Conservation (phyloP, 2,888 invertebrate species). For the Aphodius sticticus region DNA sequence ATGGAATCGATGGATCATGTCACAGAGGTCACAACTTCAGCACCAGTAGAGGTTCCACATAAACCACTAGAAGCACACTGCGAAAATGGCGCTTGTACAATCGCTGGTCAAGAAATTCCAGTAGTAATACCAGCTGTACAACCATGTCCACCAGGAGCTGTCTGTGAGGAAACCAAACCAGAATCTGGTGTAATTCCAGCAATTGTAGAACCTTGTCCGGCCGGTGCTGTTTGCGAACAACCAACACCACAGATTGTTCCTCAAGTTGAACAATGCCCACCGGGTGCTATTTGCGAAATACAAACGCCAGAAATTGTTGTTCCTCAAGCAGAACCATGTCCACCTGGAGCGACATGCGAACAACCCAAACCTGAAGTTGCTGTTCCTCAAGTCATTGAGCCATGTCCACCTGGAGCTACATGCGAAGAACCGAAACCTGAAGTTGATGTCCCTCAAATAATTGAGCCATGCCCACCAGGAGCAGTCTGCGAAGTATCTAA, state of each 20-base stretch:
- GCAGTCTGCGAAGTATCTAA: conserved; percentile 38
- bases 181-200: conserved; percentile 33
- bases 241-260: conserved; percentile 36
- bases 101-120: conserved; percentile 23
- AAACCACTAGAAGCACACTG: conserved; percentile 16
- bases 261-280: conserved; percentile 25
- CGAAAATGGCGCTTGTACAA: conserved; percentile 20
- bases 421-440: conserved; percentile 38
- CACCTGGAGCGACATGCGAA: conserved; percentile 24
- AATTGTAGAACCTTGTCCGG: conserved; percentile 25
- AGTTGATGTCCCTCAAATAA: conserved; percentile 38
- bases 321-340: conserved; percentile 27
- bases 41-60: conserved; percentile 15
- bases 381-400: conserved; percentile 11
- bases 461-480: conserved; percentile 20
- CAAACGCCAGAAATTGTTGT: conserved; percentile 19
- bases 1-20: conserved; percentile 36
- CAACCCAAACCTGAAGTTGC: conserved; percentile 11
- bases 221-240: conserved; percentile 34
- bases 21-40: conserved; percentile 30
- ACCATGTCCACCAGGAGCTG: conserved; percentile 30
- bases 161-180: conserved; percentile 32
- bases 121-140: conserved; percentile 26
- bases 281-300: conserved; percentile 14
- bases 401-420: conserved; percentile 28